These are phyloP conservation scores for Chlorops oryzae DNA, from an alignment of 1,140 invertebrate genomes.

Conservation along the genomic window DNA sequence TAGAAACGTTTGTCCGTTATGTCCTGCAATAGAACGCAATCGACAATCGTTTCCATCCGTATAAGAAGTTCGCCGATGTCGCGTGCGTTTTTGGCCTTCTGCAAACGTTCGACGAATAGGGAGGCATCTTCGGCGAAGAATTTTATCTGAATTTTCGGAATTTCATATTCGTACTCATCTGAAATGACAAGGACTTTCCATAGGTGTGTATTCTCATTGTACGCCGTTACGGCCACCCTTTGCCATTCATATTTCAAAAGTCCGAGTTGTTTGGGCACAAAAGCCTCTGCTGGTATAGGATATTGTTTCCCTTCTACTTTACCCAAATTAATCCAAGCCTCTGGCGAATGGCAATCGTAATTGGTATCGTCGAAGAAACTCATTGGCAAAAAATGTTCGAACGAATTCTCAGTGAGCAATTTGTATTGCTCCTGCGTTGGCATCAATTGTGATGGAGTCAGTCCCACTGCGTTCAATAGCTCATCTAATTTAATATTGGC, in stretches of 20 bases:
- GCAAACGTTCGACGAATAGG: slow-evolving; percentile 29
- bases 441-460: slow-evolving; percentile 25
- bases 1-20: slow-evolving; percentile 25
- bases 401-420: slow-evolving; percentile 33
- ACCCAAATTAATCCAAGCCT: slow-evolving; percentile 37
- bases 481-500: slow-evolving; percentile 28
- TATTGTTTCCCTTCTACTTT: slow-evolving; percentile 25
- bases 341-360: slow-evolving; percentile 31
- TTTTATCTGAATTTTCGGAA: slow-evolving; percentile 41
- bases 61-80: slow-evolving; percentile 34
- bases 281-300: slow-evolving; percentile 35
- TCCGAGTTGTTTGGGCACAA: slow-evolving; percentile 26
- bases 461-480: slow-evolving; percentile 25
- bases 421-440: slow-evolving; percentile 39
- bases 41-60: slow-evolving; percentile 39
- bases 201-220: slow-evolving; percentile 19
- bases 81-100: slow-evolving; percentile 27
- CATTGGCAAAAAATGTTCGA: slow-evolving; percentile 36
- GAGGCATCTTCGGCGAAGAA: slow-evolving; percentile 40
- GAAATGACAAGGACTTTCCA: slow-evolving; percentile 29
- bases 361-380: slow-evolving; percentile 41
- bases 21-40: slow-evolving; percentile 38
- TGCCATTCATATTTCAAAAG: slow-evolving; percentile 33
- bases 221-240: slow-evolving; percentile 24
- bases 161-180: slow-evolving; percentile 27